A percentile compares a stretch with the other conserved stretches of the same genome.
Conservation (phyloP, 2,113 vertebrate genomes). For the Xiphophorus maculatus region DNA sequence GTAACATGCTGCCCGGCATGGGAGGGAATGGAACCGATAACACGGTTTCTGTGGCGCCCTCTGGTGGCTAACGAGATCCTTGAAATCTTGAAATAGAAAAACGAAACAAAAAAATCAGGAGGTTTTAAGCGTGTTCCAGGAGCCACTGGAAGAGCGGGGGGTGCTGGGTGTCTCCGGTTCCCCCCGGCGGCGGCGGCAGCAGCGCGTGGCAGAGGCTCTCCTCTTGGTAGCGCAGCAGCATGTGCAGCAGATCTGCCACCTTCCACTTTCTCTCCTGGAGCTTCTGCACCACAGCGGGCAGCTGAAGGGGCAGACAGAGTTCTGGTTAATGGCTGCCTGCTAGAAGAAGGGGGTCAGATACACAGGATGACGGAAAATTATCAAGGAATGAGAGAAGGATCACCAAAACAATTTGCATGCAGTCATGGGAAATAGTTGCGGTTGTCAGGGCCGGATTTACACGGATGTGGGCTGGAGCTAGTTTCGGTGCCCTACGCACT, state of each 20-base stretch:
- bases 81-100: conserved; percentile 25
- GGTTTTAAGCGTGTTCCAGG: conserved; percentile 84
- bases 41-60: conserved; percentile 48
- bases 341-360: too few relatives aligned
- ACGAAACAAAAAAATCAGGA: background rate
- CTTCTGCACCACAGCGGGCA: conserved; percentile 81
- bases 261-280: conserved; percentile 86
- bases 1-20: conserved; percentile 28
- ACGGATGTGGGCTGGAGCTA: too few relatives aligned
- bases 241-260: conserved; percentile 90
- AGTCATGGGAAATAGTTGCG: too few relatives aligned
- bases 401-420: too few relatives aligned
- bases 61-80: conserved; percentile 28
- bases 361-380: too few relatives aligned
- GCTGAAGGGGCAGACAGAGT: conserved; percentile 72
- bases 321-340: background rate
- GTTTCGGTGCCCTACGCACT: too few relatives aligned
- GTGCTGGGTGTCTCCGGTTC: conserved; percentile 38
- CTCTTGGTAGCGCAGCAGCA: conserved; percentile 89
- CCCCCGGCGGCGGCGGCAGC: conserved; percentile 52
- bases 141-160: conserved; percentile 90
- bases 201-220: conserved; percentile 67
- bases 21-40: conserved; percentile 10
- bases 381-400: too few relatives aligned
- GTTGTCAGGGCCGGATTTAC: too few relatives aligned